A percentile compares a stretch with the other conserved stretches of the same genome.
phyloP scores from a whole-genome alignment of 2,113 vertebrate genomes.

The Mystacornis crossleyi region DNA sequence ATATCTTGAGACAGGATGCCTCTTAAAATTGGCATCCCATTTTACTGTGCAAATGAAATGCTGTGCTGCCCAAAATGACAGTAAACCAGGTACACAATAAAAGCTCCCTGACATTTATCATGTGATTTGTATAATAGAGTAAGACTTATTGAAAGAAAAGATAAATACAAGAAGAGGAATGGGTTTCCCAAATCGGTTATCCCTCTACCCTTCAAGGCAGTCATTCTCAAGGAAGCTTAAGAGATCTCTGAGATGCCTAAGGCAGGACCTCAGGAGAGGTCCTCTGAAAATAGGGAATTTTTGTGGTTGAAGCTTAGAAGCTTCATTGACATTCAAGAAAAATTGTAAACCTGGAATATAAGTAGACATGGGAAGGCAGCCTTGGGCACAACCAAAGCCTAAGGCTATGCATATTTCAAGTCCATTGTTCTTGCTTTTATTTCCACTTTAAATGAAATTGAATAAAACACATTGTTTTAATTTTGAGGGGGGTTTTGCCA shows the following conservation, averaged over 20 bases:
- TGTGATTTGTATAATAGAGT: background rate
- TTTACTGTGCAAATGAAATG: background rate
- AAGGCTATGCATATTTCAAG: background rate
- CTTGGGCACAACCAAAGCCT: background rate
- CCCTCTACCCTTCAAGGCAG: background rate
- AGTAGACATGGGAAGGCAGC: background rate
- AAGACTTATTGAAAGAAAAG: background rate
- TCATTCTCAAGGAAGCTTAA: background rate
- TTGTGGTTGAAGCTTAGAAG: background rate
- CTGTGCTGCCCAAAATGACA: background rate
- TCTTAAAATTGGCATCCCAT: background rate
- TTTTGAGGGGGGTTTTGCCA: background rate
- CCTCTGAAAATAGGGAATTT: background rate
- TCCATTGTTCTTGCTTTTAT: background rate
- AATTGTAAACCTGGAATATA: background rate
- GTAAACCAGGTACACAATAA: background rate
- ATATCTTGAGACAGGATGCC: background rate
- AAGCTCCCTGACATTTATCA: fast-evolving
- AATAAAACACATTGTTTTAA: background rate
- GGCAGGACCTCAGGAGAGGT: background rate
- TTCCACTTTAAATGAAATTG: background rate
- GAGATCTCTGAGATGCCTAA: background rate
- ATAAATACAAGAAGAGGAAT: background rate
- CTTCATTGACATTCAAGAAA: background rate
- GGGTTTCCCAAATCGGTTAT: background rate